phyloP scores from a whole-genome alignment of 2,797 vertebrate species.

The Schizopygopsis pylzovi region DNA sequence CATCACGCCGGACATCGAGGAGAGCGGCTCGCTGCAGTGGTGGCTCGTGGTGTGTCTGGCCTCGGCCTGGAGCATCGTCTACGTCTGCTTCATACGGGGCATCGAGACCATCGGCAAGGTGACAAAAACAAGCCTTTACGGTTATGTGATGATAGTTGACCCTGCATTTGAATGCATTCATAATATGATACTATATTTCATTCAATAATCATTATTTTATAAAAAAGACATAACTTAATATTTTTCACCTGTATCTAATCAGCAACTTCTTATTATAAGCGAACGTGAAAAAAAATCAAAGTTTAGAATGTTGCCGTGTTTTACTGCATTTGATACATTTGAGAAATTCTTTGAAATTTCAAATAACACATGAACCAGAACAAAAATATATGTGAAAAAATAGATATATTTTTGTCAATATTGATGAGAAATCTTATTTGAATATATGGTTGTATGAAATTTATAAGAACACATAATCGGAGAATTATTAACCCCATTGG shows the following conservation, averaged over 20 bases:
- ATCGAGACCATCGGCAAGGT: constrained; percentile 91
- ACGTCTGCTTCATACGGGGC: constrained; percentile 87
- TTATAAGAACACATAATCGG: not conserved
- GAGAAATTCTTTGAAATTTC: not conserved
- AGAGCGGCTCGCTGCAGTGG: constrained; percentile 82
- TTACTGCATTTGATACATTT: no score
- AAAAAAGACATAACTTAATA: not conserved
- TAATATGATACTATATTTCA: not conserved
- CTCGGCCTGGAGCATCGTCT: constrained; percentile 83
- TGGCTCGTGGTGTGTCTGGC: constrained; percentile 82
- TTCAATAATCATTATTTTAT: not conserved
- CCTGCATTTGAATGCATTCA: not conserved
- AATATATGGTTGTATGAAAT: not conserved
- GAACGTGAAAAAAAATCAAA: not conserved
- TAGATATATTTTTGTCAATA: not conserved
- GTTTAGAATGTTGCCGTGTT: no score
- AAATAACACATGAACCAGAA: not conserved
- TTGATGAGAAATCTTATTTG: not conserved
- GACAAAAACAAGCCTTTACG: not conserved
- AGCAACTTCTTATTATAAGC: not conserved
- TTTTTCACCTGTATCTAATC: not conserved
- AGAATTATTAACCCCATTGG: not conserved
- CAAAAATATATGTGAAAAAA: no score
- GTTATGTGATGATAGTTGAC: not conserved
- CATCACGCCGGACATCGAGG: constrained; percentile 75